Percentiles rank a stretch among this genome's conserved stretches.
Conservation (phyloP, 2,797 vertebrate genomes). For the Coregonus ussuriensis region DNA sequence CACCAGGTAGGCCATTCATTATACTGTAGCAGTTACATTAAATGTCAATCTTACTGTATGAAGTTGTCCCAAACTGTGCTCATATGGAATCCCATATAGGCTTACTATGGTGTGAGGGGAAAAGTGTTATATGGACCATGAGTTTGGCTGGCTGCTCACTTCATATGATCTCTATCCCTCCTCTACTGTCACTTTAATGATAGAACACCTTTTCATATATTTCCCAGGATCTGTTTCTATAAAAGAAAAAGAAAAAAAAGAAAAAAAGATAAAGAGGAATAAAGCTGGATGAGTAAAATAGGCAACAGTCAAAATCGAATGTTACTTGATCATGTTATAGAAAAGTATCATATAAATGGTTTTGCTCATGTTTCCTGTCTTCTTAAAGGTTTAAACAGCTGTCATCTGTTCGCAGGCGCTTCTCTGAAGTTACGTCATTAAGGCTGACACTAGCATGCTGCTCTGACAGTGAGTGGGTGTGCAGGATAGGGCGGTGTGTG, state of each 20-base stretch:
- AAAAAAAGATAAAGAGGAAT: constrained; percentile 12
- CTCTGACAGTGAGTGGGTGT: constrained; percentile 32
- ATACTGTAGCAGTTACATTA: constrained; percentile 24
- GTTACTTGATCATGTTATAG: constrained; percentile 28
- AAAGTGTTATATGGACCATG: constrained; percentile 16
- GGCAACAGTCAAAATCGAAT: constrained; percentile 9
- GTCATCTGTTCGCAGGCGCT: constrained; percentile 35
- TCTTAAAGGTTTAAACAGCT: constrained; percentile 48
- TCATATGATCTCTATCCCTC: background rate
- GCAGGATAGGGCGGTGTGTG: background rate
- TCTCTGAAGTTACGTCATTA: constrained; percentile 48
- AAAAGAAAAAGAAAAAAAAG: background rate
- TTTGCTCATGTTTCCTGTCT: constrained; percentile 21
- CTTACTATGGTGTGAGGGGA: background rate
- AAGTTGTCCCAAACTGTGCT: background rate
- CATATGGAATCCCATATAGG: constrained; percentile 14
- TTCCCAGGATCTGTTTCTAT: constrained; percentile 10
- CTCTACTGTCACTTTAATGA: background rate
- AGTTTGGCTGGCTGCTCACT: background rate
- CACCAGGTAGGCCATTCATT: constrained; percentile 51
- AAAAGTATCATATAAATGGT: constrained; percentile 22
- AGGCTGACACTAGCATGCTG: constrained; percentile 45
- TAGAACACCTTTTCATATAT: background rate
- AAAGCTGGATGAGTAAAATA: constrained; percentile 21
- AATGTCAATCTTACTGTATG: constrained; percentile 16